Conservation (phyloP, 2,888 invertebrate species). For the Pseudococcus longispinus region DNA sequence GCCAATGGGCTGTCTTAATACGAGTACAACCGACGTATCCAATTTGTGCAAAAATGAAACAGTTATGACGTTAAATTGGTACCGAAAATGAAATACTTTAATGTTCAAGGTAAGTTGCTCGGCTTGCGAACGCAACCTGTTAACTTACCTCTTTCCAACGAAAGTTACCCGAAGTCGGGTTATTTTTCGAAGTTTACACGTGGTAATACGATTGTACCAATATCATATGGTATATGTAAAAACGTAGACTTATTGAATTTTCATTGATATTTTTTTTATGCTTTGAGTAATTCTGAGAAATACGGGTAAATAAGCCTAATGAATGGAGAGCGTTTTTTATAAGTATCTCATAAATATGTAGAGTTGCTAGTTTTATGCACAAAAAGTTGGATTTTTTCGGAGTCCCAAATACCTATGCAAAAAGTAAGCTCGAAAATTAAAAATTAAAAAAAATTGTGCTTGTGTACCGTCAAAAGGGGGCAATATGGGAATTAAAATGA, state of each 20-base stretch:
- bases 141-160: not conserved
- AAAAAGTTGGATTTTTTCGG: too few relatives aligned
- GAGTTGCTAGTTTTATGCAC: too few relatives aligned
- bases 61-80: not conserved
- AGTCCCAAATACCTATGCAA: too few relatives aligned
- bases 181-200: constrained; percentile 13
- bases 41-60: constrained; percentile 21
- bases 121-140: not conserved
- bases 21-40: not conserved
- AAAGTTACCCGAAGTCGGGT: constrained; percentile 20
- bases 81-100: constrained; percentile 16
- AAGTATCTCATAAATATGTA: too few relatives aligned
- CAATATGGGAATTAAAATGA: too few relatives aligned
- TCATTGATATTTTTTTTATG: not conserved
- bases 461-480: too few relatives aligned
- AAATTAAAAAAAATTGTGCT: too few relatives aligned
- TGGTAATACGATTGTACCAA: not conserved
- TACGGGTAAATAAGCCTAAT: too few relatives aligned
- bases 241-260: not conserved
- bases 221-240: not conserved
- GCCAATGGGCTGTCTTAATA: not conserved
- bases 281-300: not conserved
- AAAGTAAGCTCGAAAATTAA: too few relatives aligned
- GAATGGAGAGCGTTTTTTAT: too few relatives aligned
- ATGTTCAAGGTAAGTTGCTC: constrained; percentile 13